Evolutionary conservation across 2,888 invertebrate species (phyloP).

Genomic region (Yponomeuta malinellus): DNA sequence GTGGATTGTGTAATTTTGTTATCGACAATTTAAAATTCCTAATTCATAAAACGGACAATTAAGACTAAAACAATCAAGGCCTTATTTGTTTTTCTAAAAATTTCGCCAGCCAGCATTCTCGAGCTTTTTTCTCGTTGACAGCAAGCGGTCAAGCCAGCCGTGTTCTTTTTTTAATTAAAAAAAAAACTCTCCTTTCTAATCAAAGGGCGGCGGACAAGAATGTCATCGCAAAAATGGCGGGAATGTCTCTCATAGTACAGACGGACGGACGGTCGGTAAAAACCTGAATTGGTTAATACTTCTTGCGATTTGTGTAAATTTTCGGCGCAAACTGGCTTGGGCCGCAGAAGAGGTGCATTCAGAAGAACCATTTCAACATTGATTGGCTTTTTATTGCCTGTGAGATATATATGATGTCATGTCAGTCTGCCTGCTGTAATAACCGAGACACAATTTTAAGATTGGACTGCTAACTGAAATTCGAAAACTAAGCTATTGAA

Average conservation of each 20-base stretch:
- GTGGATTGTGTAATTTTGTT: neutral
- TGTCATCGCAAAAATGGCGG: slow-evolving; percentile 51
- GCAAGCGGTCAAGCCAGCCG: neutral
- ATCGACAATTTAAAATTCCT: neutral
- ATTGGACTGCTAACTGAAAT: no score
- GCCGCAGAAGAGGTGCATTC: neutral
- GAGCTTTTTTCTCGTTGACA: neutral
- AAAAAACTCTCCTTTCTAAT: slow-evolving; percentile 33
- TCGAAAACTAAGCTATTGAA: no score
- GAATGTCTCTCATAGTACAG: slow-evolving; percentile 21
- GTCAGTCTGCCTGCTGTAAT: no score
- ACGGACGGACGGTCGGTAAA: slow-evolving; percentile 45
- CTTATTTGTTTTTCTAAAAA: slow-evolving; percentile 4
- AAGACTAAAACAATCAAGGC: neutral
- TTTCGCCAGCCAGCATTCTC: neutral
- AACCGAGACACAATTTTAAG: no score
- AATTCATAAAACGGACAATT: neutral
- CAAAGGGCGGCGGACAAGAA: slow-evolving; percentile 51
- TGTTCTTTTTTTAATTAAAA: slow-evolving; percentile 11
- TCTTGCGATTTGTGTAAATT: slow-evolving; percentile 64
- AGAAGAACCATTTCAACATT: neutral
- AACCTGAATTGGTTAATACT: slow-evolving; percentile 62
- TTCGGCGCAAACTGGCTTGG: slow-evolving; percentile 28
- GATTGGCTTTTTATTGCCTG: no score
- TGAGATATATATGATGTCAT: no score